Conservation (phyloP, 2,888 invertebrate species). For the Tetheella fluctuosa region DNA sequence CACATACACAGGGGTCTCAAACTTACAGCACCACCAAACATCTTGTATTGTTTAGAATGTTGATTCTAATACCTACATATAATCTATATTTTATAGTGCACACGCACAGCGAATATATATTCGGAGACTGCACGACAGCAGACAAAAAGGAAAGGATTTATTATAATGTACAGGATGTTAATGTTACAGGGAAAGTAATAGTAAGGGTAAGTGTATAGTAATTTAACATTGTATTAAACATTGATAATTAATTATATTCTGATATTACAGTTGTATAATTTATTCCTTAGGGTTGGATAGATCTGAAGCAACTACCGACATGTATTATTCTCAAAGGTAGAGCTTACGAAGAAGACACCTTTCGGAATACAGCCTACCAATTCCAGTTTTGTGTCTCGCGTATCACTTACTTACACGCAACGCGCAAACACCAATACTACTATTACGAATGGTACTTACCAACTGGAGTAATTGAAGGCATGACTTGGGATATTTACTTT, state of each 20-base stretch:
- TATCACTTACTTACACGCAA: slow-evolving; percentile 51
- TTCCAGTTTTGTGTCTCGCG: slow-evolving; percentile 67
- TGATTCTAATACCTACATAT: background rate
- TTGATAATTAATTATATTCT: too few species aligned
- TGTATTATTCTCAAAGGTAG: slow-evolving; percentile 56
- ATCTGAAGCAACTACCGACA: slow-evolving; percentile 57
- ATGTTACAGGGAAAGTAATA: slow-evolving; percentile 60
- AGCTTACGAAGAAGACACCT: slow-evolving; percentile 42
- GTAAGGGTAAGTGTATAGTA: slow-evolving; percentile 51
- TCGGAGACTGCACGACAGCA: slow-evolving; percentile 45
- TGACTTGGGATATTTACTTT: slow-evolving; percentile 58
- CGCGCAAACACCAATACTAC: slow-evolving; percentile 46
- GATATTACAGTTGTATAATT: background rate
- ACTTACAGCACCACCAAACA: too few species aligned
- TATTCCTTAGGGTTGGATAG: slow-evolving; percentile 57
- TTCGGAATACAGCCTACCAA: slow-evolving; percentile 51
- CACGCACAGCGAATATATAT: slow-evolving; percentile 59
- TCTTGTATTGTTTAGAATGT: too few species aligned
- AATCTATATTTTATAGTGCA: slow-evolving; percentile 35
- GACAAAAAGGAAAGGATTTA: slow-evolving; percentile 25
- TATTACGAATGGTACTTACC: slow-evolving; percentile 66
- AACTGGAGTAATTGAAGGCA: slow-evolving; percentile 39
- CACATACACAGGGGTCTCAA: too few species aligned
- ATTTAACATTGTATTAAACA: background rate
- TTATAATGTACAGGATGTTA: slow-evolving; percentile 52